A percentile compares a stretch with the other conserved stretches of the same genome.
These are phyloP conservation scores for Tyto alba DNA, from an alignment of 2,113 vertebrate species.

Conservation along the genomic window DNA sequence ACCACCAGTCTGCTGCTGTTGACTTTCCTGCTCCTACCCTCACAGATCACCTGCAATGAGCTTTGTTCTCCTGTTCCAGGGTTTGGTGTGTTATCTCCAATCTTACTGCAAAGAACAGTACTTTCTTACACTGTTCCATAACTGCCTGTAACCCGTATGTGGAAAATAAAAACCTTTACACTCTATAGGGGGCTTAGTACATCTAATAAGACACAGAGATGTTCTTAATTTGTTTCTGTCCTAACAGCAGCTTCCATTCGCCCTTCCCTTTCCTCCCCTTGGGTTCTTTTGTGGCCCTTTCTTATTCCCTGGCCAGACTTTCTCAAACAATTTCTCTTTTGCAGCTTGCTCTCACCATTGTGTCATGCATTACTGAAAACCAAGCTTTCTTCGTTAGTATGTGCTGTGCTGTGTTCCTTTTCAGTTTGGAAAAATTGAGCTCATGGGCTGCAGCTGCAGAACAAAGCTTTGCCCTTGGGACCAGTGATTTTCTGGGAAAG, in stretches of 20 bases:
- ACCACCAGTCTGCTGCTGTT: not conserved
- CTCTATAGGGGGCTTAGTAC: not conserved
- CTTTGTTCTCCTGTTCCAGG: not conserved
- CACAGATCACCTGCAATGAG: not conserved
- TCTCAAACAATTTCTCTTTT: not conserved
- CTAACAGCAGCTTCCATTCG: not conserved
- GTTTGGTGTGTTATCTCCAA: not conserved
- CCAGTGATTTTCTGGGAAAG: not conserved
- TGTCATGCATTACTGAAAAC: not conserved
- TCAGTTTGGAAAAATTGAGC: not conserved
- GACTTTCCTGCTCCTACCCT: not conserved
- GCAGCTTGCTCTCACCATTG: not conserved
- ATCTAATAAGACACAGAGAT: not conserved
- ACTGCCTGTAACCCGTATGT: not conserved
- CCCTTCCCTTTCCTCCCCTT: not conserved
- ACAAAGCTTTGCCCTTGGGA: not conserved
- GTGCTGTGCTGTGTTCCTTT: not conserved
- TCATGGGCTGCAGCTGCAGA: not conserved
- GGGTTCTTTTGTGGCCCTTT: not conserved
- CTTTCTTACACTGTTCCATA: not conserved
- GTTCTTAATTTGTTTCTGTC: not conserved
- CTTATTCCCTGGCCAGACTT: not conserved
- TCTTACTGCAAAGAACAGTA: not conserved
- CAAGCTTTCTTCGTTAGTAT: not conserved
- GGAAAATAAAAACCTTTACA: not conserved